phyloP scores from a whole-genome alignment of 1,140 invertebrate species.

The Micrasema minimum region DNA sequence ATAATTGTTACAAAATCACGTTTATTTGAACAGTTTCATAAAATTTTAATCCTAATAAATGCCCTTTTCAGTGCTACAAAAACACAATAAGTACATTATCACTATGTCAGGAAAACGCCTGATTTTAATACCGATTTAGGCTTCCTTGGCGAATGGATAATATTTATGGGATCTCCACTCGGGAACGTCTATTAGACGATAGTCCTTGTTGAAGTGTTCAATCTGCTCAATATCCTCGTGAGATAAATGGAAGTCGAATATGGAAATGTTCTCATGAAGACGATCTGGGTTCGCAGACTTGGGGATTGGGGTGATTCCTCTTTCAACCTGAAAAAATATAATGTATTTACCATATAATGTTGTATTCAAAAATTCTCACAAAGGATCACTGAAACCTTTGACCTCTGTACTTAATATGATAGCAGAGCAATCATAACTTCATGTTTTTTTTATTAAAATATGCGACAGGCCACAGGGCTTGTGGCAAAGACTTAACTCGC shows the following conservation, averaged over 20 bases:
- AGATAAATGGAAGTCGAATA: constrained; percentile 78
- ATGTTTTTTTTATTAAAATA: no score
- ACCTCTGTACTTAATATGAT: no score
- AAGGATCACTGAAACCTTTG: no score
- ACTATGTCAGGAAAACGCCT: no score
- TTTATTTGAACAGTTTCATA: constrained; percentile 12
- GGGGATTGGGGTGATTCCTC: constrained; percentile 76
- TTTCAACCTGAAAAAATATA: constrained; percentile 65
- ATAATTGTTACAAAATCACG: not conserved
- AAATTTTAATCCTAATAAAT: not conserved
- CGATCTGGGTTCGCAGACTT: constrained; percentile 77
- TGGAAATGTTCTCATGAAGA: constrained; percentile 77
- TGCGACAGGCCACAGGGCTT: no score
- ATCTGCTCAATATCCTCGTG: constrained; percentile 72
- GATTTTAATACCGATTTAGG: not conserved
- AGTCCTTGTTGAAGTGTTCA: constrained; percentile 70
- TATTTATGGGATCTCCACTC: constrained; percentile 68
- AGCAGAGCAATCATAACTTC: no score
- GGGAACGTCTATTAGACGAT: constrained; percentile 65
- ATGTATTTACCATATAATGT: no score
- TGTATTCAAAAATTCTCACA: no score
- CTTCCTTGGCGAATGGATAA: constrained; percentile 67
- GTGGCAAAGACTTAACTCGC: no score
- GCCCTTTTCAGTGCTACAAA: constrained; percentile 6
- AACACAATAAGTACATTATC: not conserved